Evolutionary conservation across 2,113 vertebrate species (phyloP).

Genomic region (Uropsilus gracilis): DNA sequence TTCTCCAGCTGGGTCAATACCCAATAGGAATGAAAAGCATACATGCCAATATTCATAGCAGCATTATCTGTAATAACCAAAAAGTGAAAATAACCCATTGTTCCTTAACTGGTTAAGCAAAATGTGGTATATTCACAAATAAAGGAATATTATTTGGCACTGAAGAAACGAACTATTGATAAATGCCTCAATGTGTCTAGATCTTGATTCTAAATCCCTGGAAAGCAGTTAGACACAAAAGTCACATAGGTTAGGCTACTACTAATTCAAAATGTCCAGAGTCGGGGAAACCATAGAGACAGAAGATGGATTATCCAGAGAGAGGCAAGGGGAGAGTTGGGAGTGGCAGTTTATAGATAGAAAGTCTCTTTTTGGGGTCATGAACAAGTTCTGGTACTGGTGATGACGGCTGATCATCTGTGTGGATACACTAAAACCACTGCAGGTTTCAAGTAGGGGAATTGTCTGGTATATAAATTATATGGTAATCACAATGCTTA

Average conservation of each 20-base stretch:
- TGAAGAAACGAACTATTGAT: neutral
- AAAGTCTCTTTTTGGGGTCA: neutral
- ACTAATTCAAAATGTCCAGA: neutral
- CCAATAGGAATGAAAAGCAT: neutral
- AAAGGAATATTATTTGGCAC: neutral
- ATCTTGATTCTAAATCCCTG: neutral
- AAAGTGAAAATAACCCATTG: neutral
- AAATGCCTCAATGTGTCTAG: neutral
- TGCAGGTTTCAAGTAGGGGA: neutral
- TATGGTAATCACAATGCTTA: neutral
- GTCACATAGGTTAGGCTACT: neutral
- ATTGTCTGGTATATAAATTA: neutral
- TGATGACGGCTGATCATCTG: neutral
- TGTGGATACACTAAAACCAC: neutral
- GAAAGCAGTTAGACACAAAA: neutral
- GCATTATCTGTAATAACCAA: neutral
- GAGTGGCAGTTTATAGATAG: neutral
- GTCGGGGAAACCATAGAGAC: neutral
- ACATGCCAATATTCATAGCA: neutral
- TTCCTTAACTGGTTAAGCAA: neutral
- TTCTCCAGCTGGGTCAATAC: neutral
- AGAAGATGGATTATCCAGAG: neutral
- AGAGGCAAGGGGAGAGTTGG: neutral
- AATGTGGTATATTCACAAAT: neutral
- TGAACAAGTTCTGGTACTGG: slow-evolving; percentile 3